phyloP scores from a whole-genome alignment of 2,888 invertebrate species.

The Danaus chrysippus region DNA sequence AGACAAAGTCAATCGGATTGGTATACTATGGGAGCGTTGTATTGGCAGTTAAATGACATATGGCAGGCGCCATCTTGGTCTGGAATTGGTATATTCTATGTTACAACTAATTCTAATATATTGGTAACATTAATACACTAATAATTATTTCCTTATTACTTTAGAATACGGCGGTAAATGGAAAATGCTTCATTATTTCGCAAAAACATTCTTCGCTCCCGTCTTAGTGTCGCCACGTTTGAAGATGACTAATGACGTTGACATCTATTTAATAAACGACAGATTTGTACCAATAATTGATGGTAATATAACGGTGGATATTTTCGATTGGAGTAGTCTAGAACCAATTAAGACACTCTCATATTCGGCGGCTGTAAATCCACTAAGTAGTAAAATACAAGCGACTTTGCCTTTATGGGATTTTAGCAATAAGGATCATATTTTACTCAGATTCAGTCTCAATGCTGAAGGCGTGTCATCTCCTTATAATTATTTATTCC shows the following conservation, averaged over 20 bases:
- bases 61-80: slow-evolving; percentile 99
- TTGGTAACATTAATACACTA: neutral
- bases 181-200: slow-evolving; percentile 95
- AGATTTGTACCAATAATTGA: slow-evolving; percentile 62
- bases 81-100: slow-evolving; percentile 82
- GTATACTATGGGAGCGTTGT: slow-evolving; percentile 96
- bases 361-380: slow-evolving; percentile 43
- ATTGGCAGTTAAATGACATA: slow-evolving; percentile 99
- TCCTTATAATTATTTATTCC: slow-evolving; percentile 84
- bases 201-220: slow-evolving; percentile 90
- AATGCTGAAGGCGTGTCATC: slow-evolving; percentile 67
- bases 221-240: slow-evolving; percentile 82
- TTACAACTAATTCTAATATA: neutral
- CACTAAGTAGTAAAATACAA: slow-evolving; percentile 52
- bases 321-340: slow-evolving; percentile 79
- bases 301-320: slow-evolving; percentile 74
- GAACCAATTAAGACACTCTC: slow-evolving; percentile 51
- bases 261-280: slow-evolving; percentile 84
- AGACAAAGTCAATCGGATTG: slow-evolving; percentile 78
- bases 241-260: slow-evolving; percentile 68
- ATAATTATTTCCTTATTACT: neutral
- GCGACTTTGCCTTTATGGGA: slow-evolving; percentile 48
- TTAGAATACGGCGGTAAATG: slow-evolving; percentile 87
- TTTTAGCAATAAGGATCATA: slow-evolving; percentile 43
- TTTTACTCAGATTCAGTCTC: slow-evolving; percentile 74